Percentiles rank a stretch among this genome's conserved stretches.
Conservation (phyloP, 2,797 vertebrate species). For the Parambassis ranga region DNA sequence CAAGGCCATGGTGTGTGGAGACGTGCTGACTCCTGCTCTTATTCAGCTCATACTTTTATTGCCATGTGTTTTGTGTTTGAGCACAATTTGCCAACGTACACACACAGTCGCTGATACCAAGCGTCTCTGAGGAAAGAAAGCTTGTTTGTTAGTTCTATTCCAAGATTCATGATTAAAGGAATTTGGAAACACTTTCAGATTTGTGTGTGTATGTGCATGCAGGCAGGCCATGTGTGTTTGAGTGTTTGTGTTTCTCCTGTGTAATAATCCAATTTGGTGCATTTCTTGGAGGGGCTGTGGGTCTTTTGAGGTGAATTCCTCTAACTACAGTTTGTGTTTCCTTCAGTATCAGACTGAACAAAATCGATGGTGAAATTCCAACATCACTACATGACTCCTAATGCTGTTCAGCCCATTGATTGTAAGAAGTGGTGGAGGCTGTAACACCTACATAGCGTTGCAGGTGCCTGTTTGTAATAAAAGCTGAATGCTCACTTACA, state of each 20-base stretch:
- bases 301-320: constrained; percentile 3
- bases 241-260: neutral
- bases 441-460: too few species aligned
- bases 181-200: constrained; percentile 19
- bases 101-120: constrained; percentile 12
- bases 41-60: constrained; percentile 10
- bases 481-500: too few species aligned
- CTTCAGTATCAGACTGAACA: neutral
- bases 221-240: neutral
- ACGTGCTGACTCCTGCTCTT: neutral
- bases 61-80: constrained; percentile 3
- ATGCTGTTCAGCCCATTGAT: too few species aligned
- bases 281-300: neutral
- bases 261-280: constrained; percentile 2
- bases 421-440: too few species aligned
- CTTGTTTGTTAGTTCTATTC: constrained; percentile 44
- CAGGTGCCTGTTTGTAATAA: too few species aligned
- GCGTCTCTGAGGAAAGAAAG: constrained; percentile 1
- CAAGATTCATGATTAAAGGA: constrained; percentile 39
- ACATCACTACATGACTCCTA: too few species aligned
- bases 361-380: neutral
- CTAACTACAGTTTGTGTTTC: neutral
- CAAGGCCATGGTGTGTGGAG: constrained; percentile 16
- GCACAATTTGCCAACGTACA: too few species aligned
- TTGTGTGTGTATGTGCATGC: neutral